phyloP scores from a whole-genome alignment of 2,113 vertebrate species.

The Setophaga coronata region DNA sequence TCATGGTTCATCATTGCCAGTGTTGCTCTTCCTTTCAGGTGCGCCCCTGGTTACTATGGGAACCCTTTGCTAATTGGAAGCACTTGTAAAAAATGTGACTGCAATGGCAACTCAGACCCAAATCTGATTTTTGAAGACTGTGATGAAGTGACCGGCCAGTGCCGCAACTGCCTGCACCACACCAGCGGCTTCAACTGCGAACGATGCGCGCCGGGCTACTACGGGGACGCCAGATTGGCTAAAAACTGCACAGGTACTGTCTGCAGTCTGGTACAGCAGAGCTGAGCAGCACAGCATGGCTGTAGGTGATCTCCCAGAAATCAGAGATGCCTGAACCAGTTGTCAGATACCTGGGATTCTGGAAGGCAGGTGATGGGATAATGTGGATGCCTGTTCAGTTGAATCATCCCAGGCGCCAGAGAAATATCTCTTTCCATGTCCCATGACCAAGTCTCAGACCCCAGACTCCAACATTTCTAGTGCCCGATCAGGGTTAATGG shows the following conservation, averaged over 20 bases:
- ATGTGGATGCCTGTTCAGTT: background rate
- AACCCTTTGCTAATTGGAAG: conserved; percentile 86
- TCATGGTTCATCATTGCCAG: background rate
- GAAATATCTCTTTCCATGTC: background rate
- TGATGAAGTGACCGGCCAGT: conserved; percentile 90
- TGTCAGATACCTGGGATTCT: background rate
- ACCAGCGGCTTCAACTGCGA: conserved; percentile 89
- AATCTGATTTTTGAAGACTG: conserved; percentile 95
- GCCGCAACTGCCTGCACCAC: conserved; percentile 88
- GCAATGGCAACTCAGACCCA: conserved; percentile 95
- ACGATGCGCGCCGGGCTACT: conserved; percentile 86
- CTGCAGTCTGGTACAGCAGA: background rate
- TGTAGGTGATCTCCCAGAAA: background rate
- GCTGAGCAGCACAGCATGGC: background rate
- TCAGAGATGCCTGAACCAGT: background rate
- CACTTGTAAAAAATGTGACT: conserved; percentile 92
- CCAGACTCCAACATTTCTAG: background rate
- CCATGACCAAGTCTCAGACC: background rate
- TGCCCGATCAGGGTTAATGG: background rate
- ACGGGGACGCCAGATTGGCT: conserved; percentile 85
- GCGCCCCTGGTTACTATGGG: conserved; percentile 94
- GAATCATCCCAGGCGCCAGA: background rate
- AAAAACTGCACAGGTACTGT: conserved; percentile 89
- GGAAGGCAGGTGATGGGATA: background rate
- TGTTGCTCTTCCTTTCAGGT: conserved; percentile 76